Evolutionary conservation across 1,140 invertebrate species (phyloP).

Genomic region (Zaprionus nigranus): DNA sequence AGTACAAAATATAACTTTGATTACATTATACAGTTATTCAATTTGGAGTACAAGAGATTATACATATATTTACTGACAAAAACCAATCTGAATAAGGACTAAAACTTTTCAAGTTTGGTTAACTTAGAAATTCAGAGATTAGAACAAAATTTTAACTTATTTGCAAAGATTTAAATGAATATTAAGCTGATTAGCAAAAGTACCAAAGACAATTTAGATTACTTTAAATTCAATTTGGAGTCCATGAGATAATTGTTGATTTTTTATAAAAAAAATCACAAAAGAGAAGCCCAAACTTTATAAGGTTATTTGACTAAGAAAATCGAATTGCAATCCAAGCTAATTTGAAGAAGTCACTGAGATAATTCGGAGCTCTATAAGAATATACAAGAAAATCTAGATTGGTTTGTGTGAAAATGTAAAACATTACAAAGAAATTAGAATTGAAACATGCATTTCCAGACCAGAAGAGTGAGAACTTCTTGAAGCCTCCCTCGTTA

Average conservation of each 20-base stretch:
- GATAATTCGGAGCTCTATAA: neutral
- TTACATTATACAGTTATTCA: neutral
- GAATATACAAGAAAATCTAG: neutral
- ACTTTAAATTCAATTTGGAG: neutral
- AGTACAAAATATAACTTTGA: neutral
- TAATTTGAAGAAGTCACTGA: neutral
- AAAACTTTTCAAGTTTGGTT: too few relatives aligned
- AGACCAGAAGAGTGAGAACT: neutral
- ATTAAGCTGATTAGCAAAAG: neutral
- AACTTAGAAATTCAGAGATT: too few relatives aligned
- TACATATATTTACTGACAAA: neutral
- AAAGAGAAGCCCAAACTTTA: too few relatives aligned
- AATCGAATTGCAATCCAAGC: neutral
- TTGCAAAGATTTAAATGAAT: neutral
- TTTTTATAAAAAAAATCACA: neutral
- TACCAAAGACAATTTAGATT: neutral
- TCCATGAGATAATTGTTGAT: neutral
- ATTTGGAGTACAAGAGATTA: neutral
- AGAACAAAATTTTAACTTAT: too few relatives aligned
- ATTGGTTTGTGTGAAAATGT: too few relatives aligned
- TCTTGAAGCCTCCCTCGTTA: slow-evolving; percentile 13
- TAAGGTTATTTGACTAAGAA: too few relatives aligned
- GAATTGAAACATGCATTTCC: too few relatives aligned
- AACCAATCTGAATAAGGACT: too few relatives aligned
- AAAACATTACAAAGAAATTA: too few relatives aligned